Evolutionary conservation across 2,113 vertebrate species (phyloP).

Genomic region (Lamprotornis superbus): DNA sequence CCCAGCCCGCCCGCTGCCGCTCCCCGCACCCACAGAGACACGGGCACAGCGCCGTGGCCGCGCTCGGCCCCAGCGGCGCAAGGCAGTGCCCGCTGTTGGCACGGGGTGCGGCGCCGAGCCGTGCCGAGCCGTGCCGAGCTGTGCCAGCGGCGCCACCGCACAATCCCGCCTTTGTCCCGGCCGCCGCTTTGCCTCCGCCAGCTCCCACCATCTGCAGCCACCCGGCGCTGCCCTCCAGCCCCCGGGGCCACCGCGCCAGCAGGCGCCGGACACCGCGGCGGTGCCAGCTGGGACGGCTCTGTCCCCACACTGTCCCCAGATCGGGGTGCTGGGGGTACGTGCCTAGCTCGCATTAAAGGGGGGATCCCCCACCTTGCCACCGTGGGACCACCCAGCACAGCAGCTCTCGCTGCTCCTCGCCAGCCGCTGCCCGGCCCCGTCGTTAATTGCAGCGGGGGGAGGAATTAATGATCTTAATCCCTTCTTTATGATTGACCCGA

Average conservation of each 20-base stretch:
- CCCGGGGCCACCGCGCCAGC: not conserved
- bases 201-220: not conserved
- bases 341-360: not conserved
- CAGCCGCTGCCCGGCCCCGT: not conserved
- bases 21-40: not conserved
- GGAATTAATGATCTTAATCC: slow-evolving; percentile 58
- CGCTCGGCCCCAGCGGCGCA: not conserved
- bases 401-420: not conserved
- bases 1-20: rapidly evolving
- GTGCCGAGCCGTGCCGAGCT: not conserved
- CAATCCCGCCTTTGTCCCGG: not conserved
- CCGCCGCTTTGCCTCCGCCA: not conserved
- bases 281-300: not conserved
- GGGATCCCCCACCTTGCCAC: not conserved
- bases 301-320: not conserved
- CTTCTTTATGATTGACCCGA: slow-evolving; percentile 41
- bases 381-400: not conserved
- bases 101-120: not conserved
- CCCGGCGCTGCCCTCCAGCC: not conserved
- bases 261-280: not conserved
- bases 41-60: not conserved
- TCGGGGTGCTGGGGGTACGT: not conserved
- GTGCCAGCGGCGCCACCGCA: not conserved
- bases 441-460: slow-evolving; percentile 22
- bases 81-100: not conserved